These are phyloP conservation scores for Catharus ustulatus DNA, from an alignment of 2,797 vertebrate species.

Conservation along the genomic window DNA sequence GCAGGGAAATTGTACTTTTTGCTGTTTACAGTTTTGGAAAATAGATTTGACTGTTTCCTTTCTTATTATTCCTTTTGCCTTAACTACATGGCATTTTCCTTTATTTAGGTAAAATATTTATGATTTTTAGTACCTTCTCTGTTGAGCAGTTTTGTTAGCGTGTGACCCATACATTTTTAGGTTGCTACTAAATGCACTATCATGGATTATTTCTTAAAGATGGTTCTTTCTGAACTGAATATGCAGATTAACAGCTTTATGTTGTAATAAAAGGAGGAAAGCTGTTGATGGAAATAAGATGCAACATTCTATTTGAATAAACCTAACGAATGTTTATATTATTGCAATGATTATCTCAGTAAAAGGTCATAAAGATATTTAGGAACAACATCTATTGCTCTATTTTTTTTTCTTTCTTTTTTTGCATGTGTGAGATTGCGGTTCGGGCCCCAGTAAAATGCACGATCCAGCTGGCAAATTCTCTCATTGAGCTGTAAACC, in stretches of 20 bases:
- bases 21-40: not conserved
- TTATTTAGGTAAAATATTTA: not conserved
- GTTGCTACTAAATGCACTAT: not conserved
- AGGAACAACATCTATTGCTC: not conserved
- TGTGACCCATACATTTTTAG: not conserved
- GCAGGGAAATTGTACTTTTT: not conserved
- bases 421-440: not conserved
- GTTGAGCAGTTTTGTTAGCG: not conserved
- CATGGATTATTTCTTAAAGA: not conserved
- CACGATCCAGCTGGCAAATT: not conserved
- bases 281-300: not conserved
- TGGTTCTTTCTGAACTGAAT: not conserved
- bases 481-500: conserved; percentile 13
- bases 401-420: not conserved
- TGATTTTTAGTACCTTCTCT: not conserved
- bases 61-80: not conserved
- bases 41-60: not conserved
- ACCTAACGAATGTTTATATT: not conserved
- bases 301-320: not conserved
- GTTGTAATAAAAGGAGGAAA: not conserved
- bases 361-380: not conserved
- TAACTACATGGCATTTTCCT: not conserved
- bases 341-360: not conserved
- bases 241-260: not conserved
- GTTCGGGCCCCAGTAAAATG: not conserved